Base-by-base conservation (phyloP, 2,797 vertebrate genomes). In the Mormyrus proboscirostris region DNA sequence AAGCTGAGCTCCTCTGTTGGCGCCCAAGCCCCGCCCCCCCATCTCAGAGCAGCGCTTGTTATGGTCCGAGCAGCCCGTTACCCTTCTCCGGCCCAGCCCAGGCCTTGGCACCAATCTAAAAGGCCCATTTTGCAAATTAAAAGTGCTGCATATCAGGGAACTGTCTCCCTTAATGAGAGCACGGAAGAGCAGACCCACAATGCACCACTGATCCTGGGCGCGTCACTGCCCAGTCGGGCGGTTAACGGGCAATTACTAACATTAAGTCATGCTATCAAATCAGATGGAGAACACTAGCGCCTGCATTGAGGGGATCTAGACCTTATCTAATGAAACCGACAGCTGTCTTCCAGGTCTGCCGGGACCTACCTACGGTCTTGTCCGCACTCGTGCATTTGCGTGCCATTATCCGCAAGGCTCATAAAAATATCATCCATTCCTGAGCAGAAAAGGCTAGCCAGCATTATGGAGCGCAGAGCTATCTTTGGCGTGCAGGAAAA, bases 41-140 rank as follows among this genome's bases (percentile, higher is more conserved):
- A 16, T 14, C 57, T 59, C n/a, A 59, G 19, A 57, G 10, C 44
- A 47, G 79, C 1, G 2, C 51, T 59, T 5, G 14, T 22, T 25
- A 59, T 51, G 89, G 59, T 90, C 90, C 5, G 1, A 25, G n/a
- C 49, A 38, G 84, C 14, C 41, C 51, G 6, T 86, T 38, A 86
- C 51, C 51, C 14, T 41, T 16, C 25, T 0, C 16, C 90, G 86
- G n/a, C 90, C 88, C 65, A 51, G 57, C 84, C 89, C 4, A 1
- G 87, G 59, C 9, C 51, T 87, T 90, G 87, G 55, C 92, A 92
- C n/a, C 25, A 10, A 38, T 69, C 86, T 38, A 14, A 7, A 49
- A 62, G 9, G 25, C 38, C 55, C 87, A 88, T 90, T 90, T 90
- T 41, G 38, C 51, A 88, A 90, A 88, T 90, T 47, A 84, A 51